Percentiles rank a stretch among this genome's conserved stretches.
Evolutionary conservation across 1,140 invertebrate species (phyloP).

Genomic region (Caenorhabditis tropicalis): DNA sequence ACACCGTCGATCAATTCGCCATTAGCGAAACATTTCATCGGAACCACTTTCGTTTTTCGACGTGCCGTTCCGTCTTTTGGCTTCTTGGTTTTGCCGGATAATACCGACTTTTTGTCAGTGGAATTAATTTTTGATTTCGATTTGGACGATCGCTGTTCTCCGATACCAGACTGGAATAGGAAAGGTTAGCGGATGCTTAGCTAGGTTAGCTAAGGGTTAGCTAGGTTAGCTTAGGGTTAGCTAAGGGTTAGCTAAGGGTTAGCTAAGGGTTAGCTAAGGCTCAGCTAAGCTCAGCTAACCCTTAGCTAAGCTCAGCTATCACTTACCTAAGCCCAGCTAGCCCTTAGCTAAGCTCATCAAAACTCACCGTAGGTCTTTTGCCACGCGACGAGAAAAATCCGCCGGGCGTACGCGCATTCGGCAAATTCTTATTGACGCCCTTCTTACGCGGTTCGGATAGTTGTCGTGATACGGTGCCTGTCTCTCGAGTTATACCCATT

Average conservation of each 20-base stretch:
- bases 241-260: no score
- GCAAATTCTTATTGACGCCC: background rate
- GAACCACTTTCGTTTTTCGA: background rate
- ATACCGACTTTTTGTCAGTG: background rate
- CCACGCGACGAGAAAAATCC: background rate
- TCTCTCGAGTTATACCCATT: slow-evolving; percentile 10
- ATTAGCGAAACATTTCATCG: background rate
- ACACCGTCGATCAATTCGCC: background rate
- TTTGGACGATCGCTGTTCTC: background rate
- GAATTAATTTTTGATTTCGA: background rate
- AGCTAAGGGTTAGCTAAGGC: no score
- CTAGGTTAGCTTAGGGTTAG: no score
- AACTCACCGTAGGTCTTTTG: background rate
- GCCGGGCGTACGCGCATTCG: background rate
- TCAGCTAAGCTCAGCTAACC: no score
- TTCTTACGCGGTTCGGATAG: background rate
- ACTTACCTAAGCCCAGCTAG: no score
- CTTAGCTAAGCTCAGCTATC: no score
- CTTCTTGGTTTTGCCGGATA: background rate
- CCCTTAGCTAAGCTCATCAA: no score
- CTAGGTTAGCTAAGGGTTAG: no score
- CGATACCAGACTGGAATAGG: background rate
- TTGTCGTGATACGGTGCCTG: background rate
- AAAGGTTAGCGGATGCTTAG: background rate
- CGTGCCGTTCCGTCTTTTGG: background rate